Evolutionary conservation across 2,797 vertebrate species (phyloP).

Genomic region (Microctenopoma stevenorrisi): DNA sequence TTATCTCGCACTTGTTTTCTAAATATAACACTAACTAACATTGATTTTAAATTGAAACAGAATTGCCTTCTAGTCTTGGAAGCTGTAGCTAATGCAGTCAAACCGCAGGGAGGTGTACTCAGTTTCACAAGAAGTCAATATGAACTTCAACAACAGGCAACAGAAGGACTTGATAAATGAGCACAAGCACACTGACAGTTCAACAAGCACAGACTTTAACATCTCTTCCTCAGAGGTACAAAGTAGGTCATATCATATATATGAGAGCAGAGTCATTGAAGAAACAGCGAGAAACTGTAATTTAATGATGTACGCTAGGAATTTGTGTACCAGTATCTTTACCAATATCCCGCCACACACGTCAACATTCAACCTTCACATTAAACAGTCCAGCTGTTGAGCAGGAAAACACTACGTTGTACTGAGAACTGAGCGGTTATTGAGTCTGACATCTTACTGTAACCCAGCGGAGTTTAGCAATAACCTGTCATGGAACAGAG

Average conservation of each 20-base stretch:
- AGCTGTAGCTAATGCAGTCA: not conserved
- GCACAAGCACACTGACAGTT: no score
- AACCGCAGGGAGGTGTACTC: no score
- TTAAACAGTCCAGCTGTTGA: not conserved
- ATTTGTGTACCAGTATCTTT: constrained; percentile 13
- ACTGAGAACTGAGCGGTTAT: constrained; percentile 24
- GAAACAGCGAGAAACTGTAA: constrained; percentile 11
- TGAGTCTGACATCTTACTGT: constrained; percentile 57
- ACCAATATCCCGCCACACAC: constrained; percentile 15
- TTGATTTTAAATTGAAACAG: not conserved
- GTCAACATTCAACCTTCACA: not conserved
- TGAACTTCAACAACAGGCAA: no score
- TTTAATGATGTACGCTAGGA: constrained; percentile 12
- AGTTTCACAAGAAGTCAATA: no score
- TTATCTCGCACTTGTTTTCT: not conserved
- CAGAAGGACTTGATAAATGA: no score
- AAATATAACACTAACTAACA: not conserved
- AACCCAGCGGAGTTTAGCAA: constrained; percentile 42
- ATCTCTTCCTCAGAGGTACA: no score
- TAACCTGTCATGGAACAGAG: constrained; percentile 52
- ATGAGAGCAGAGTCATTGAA: not conserved
- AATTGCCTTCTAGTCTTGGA: not conserved
- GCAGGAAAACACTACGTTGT: constrained; percentile 28
- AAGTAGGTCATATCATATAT: not conserved
- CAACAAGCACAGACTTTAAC: no score